phyloP scores from a whole-genome alignment of 2,113 vertebrate genomes.

The Petrocephalus zakoni region DNA sequence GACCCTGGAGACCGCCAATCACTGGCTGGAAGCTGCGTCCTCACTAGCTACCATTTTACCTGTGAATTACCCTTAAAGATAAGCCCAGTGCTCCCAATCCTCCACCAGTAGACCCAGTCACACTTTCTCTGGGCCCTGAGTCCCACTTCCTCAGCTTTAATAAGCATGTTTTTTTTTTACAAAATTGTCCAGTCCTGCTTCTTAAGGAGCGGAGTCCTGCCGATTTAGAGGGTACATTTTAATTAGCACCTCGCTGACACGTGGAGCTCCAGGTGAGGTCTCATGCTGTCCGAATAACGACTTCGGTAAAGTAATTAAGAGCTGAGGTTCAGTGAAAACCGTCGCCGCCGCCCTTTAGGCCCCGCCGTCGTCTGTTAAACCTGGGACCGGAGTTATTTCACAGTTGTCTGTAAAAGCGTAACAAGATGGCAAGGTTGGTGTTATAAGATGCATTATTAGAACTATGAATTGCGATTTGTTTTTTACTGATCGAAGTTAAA shows the following conservation, averaged over 20 bases:
- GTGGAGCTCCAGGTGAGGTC: not conserved
- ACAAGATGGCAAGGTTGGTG: not conserved
- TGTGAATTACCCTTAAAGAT: not conserved
- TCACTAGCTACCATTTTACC: not conserved
- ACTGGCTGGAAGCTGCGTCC: not conserved
- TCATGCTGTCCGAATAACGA: not conserved
- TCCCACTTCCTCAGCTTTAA: not conserved
- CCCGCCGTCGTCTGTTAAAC: not conserved
- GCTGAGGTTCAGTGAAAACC: not conserved
- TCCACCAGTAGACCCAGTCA: not conserved
- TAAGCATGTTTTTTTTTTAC: not conserved
- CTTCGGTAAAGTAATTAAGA: not conserved
- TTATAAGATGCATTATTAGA: not conserved
- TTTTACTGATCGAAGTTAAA: not conserved
- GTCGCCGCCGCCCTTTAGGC: not conserved
- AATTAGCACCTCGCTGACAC: conserved; percentile 12
- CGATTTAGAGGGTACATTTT: not conserved
- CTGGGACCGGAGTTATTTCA: not conserved
- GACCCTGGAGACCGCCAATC: not conserved
- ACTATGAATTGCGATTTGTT: not conserved
- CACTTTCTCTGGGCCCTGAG: not conserved
- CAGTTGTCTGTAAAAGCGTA: not conserved
- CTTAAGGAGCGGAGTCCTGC: not conserved
- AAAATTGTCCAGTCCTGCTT: conserved; percentile 13
- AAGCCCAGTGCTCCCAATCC: not conserved